Evolutionary conservation across 2,113 vertebrate species (phyloP).

Genomic region (Stegostoma tigrinum): DNA sequence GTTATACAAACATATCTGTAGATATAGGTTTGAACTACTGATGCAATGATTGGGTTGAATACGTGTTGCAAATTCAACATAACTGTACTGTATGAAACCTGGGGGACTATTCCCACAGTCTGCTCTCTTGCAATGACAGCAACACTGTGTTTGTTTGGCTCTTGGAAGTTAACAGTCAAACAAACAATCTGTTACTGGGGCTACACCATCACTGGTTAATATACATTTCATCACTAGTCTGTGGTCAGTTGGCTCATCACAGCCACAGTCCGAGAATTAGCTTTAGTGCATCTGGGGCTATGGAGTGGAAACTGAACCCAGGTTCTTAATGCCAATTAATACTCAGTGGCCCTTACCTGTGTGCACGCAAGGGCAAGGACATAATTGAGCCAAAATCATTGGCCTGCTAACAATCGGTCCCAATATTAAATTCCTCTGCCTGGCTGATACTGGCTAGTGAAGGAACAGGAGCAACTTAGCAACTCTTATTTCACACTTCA

Average conservation of each 20-base stretch:
- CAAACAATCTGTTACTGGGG: not conserved
- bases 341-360: not conserved
- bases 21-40: not conserved
- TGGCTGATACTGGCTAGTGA: not conserved
- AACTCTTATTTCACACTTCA: not conserved
- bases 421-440: not conserved
- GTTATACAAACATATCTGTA: not conserved
- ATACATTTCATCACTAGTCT: not conserved
- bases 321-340: not conserved
- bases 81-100: not conserved
- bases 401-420: not conserved
- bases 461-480: not conserved
- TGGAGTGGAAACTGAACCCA: not conserved
- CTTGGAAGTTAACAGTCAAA: not conserved
- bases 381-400: not conserved
- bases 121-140: not conserved
- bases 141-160: not conserved
- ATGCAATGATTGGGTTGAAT: not conserved
- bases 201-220: no score
- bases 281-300: not conserved
- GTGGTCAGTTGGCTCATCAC: not conserved
- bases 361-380: not conserved
- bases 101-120: not conserved
- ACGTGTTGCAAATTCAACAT: not conserved
- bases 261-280: not conserved